A percentile compares a stretch with the other conserved stretches of the same genome.
These are phyloP conservation scores for Axis porcinus DNA, from an alignment of 2,113 vertebrate species.

Conservation along the genomic window DNA sequence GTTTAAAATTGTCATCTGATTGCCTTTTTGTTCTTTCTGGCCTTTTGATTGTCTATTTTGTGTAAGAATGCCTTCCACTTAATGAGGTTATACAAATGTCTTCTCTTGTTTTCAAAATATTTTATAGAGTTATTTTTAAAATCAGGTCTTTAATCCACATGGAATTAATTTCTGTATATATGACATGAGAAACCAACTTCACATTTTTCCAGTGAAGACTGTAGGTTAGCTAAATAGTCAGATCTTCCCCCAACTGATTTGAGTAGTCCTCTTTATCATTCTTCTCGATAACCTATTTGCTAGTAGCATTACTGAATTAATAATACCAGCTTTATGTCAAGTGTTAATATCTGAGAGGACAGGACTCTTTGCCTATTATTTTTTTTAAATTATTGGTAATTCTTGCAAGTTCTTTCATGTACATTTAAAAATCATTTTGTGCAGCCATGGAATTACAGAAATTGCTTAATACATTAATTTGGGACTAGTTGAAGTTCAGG, in stretches of 20 bases:
- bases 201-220: background rate
- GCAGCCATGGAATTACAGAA: background rate
- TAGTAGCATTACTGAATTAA: background rate
- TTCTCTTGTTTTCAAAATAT: background rate
- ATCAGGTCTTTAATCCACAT: background rate
- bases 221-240: background rate
- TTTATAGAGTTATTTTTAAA: background rate
- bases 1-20: background rate
- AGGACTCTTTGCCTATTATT: background rate
- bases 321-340: background rate
- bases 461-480: background rate
- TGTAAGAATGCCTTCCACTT: background rate
- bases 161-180: background rate
- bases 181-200: background rate
- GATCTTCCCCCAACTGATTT: background rate
- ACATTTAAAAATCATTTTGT: background rate
- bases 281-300: background rate
- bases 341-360: background rate
- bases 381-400: background rate
- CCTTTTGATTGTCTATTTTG: background rate
- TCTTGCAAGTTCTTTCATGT: background rate
- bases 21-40: background rate
- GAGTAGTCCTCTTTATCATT: background rate
- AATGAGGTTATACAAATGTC: background rate
- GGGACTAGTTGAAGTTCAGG: background rate